Conservation (phyloP, 2,888 invertebrate genomes). For the Maniola hyperantus region DNA sequence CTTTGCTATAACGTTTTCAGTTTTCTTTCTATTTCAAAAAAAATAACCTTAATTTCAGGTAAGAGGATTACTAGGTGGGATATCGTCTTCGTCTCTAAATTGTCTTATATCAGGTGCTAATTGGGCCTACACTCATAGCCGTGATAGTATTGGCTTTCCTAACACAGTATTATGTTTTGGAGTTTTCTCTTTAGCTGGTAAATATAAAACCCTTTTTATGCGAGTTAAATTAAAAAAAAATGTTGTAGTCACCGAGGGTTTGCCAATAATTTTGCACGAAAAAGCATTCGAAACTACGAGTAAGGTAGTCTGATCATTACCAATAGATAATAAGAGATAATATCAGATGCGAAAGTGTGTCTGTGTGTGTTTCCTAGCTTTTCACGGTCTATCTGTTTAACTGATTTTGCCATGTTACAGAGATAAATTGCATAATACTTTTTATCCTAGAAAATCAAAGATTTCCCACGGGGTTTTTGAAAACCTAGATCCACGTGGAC, state of each 20-base stretch:
- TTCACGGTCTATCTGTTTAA: too few species aligned
- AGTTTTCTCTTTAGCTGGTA: slow-evolving; percentile 15
- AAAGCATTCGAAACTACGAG: not conserved
- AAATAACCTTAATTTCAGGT: not conserved
- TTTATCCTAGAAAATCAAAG: too few species aligned
- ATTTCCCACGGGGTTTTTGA: too few species aligned
- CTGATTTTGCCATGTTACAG: too few species aligned
- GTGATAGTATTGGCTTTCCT: slow-evolving; percentile 23
- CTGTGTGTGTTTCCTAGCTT: too few species aligned
- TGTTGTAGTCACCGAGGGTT: not conserved
- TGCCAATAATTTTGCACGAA: not conserved
- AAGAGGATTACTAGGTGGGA: slow-evolving; percentile 23
- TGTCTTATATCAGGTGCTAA: slow-evolving; percentile 13
- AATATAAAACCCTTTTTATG: not conserved
- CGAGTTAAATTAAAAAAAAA: not conserved
- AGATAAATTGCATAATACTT: too few species aligned
- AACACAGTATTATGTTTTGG: slow-evolving; percentile 23
- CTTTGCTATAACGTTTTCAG: not conserved
- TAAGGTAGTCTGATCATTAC: too few species aligned
- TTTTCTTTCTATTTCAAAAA: not conserved
- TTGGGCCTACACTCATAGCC: slow-evolving; percentile 15
- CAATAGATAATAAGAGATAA: too few species aligned
- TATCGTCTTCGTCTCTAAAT: slow-evolving; percentile 13
- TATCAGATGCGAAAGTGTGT: too few species aligned
- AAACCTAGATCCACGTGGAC: too few species aligned